A percentile compares a stretch with the other conserved stretches of the same genome.
These are phyloP conservation scores for Monopterus albus DNA, from an alignment of 2,113 vertebrate genomes.

Conservation along the genomic window DNA sequence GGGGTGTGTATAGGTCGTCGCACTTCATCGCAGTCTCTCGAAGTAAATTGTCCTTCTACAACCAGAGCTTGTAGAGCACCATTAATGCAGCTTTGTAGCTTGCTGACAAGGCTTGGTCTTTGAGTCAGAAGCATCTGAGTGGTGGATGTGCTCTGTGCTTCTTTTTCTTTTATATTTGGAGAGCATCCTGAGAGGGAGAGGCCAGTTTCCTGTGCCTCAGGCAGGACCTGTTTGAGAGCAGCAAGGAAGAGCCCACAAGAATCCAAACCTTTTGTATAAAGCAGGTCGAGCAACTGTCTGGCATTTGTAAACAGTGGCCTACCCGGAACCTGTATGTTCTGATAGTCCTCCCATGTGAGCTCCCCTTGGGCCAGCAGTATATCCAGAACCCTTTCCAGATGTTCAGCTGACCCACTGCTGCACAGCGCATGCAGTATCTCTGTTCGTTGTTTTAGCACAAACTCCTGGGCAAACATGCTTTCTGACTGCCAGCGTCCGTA, in stretches of 20 bases:
- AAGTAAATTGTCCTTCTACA: constrained; percentile 74
- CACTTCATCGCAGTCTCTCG: constrained; percentile 82
- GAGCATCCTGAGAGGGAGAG: constrained; percentile 43
- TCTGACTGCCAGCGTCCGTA: constrained; percentile 17
- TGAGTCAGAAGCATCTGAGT: constrained; percentile 71
- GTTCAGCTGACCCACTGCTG: constrained; percentile 80
- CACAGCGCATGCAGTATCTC: constrained; percentile 81
- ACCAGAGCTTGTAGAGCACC: constrained; percentile 69
- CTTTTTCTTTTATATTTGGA: neutral
- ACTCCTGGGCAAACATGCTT: constrained; percentile 76
- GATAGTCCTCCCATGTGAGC: constrained; percentile 87
- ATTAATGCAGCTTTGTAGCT: constrained; percentile 77
- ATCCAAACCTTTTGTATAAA: constrained; percentile 81
- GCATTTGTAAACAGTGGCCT: constrained; percentile 76
- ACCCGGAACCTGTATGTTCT: constrained; percentile 68
- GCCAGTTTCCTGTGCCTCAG: constrained; percentile 54
- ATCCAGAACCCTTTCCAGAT: constrained; percentile 84
- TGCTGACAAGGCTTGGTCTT: constrained; percentile 79
- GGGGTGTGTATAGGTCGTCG: constrained; percentile 82
- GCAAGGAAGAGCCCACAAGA: constrained; percentile 72
- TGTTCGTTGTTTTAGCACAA: constrained; percentile 80
- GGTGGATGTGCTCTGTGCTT: constrained; percentile 22
- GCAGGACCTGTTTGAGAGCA: constrained; percentile 74
- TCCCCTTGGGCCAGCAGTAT: constrained; percentile 81
- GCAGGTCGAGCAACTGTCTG: constrained; percentile 83